Conservation (phyloP, 2,113 vertebrate species). For the Uropsilus gracilis region DNA sequence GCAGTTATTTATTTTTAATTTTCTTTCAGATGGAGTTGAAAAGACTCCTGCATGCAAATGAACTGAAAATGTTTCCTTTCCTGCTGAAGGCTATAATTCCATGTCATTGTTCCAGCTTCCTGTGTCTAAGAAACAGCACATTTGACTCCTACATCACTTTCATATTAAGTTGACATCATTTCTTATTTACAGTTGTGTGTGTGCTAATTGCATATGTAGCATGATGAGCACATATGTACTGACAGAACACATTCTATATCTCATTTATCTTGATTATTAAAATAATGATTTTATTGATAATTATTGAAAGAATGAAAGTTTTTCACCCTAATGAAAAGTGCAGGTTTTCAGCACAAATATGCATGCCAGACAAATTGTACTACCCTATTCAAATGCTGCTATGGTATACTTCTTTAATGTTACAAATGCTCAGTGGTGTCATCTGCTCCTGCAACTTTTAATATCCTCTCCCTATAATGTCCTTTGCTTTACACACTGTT, state of each 20-base stretch:
- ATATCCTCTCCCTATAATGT: neutral
- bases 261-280: constrained; percentile 29
- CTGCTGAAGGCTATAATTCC: neutral
- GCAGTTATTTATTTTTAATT: neutral
- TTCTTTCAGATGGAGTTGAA: neutral
- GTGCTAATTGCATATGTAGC: neutral
- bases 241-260: neutral
- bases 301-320: neutral
- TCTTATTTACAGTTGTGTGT: neutral
- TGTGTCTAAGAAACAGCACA: neutral
- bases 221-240: neutral
- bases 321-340: neutral
- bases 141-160: neutral
- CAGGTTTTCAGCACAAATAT: neutral
- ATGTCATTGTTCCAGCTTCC: neutral
- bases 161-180: neutral
- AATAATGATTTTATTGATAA: neutral
- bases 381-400: neutral
- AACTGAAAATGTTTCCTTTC: neutral
- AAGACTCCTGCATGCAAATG: neutral
- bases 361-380: neutral
- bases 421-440: neutral
- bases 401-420: neutral
- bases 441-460: neutral
- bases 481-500: neutral